These are phyloP conservation scores for Harlomillsia oculata DNA, from an alignment of 1,140 invertebrate species.

Conservation along the genomic window DNA sequence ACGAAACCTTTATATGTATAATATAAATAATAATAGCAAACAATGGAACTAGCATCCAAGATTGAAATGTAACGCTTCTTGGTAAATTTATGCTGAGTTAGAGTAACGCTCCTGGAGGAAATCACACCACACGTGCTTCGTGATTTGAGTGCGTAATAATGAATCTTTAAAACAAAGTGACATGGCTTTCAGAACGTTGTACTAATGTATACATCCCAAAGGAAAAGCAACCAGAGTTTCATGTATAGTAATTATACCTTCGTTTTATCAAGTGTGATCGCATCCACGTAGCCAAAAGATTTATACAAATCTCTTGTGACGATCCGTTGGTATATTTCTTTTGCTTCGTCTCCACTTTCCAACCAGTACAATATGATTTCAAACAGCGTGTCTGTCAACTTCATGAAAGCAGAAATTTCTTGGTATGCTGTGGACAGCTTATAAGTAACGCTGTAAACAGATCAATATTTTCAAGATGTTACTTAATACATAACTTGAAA, in stretches of 20 bases:
- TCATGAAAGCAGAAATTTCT: constrained; percentile 24
- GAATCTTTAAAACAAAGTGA: background rate
- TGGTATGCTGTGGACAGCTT: constrained; percentile 18
- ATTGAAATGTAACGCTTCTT: too few species aligned
- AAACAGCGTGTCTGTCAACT: constrained; percentile 25
- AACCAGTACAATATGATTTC: constrained; percentile 18
- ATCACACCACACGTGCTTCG: background rate
- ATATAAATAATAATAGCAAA: too few species aligned
- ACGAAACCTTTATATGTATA: too few species aligned
- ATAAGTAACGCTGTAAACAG: background rate
- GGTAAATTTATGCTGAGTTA: too few species aligned
- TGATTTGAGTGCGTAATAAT: background rate
- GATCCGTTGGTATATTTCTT: constrained; percentile 14
- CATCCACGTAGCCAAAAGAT: constrained; percentile 16
- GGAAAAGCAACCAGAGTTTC: background rate
- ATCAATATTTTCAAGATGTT: too few species aligned
- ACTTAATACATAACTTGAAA: too few species aligned
- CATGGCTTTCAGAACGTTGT: background rate
- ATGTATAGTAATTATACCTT: background rate
- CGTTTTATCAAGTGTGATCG: constrained; percentile 8
- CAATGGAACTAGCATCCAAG: too few species aligned
- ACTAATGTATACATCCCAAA: background rate
- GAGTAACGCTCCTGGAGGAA: too few species aligned
- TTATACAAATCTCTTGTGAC: constrained; percentile 25
- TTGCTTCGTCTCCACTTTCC: background rate